phyloP scores from a whole-genome alignment of 1,140 invertebrate species.

The Platyscapa corneri region DNA sequence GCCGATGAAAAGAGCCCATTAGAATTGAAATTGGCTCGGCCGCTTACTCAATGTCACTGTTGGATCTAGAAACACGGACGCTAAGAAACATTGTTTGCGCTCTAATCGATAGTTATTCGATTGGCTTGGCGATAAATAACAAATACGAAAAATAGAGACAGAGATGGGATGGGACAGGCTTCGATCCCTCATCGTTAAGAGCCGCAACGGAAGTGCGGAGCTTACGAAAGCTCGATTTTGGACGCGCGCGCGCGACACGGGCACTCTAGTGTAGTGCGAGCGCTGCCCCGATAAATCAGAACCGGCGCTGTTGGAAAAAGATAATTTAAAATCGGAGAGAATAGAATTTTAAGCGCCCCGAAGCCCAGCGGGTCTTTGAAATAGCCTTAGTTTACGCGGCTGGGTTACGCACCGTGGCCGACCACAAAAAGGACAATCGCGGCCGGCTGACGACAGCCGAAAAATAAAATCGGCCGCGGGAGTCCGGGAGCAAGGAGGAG shows the following conservation, averaged over 20 bases:
- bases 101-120: too few species aligned
- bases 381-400: constrained; percentile 24
- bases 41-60: too few species aligned
- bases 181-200: not conserved
- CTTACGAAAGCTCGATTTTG: not conserved
- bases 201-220: not conserved
- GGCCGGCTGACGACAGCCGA: not conserved
- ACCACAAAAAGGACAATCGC: constrained; percentile 25
- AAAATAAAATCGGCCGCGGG: constrained; percentile 43
- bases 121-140: too few species aligned
- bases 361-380: constrained; percentile 9
- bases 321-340: constrained; percentile 16
- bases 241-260: not conserved
- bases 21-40: too few species aligned
- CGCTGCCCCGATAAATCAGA: not conserved
- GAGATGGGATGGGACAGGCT: too few species aligned
- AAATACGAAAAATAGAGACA: too few species aligned
- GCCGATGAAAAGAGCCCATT: too few species aligned
- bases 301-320: not conserved
- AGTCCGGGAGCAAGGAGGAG: not conserved
- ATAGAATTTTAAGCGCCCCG: constrained; percentile 32
- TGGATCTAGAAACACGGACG: too few species aligned
- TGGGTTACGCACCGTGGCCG: constrained; percentile 14
- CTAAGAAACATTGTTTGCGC: too few species aligned
- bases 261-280: not conserved